Base-by-base conservation (phyloP, 2,113 vertebrate species). In the Muntiacus muntjak region DNA sequence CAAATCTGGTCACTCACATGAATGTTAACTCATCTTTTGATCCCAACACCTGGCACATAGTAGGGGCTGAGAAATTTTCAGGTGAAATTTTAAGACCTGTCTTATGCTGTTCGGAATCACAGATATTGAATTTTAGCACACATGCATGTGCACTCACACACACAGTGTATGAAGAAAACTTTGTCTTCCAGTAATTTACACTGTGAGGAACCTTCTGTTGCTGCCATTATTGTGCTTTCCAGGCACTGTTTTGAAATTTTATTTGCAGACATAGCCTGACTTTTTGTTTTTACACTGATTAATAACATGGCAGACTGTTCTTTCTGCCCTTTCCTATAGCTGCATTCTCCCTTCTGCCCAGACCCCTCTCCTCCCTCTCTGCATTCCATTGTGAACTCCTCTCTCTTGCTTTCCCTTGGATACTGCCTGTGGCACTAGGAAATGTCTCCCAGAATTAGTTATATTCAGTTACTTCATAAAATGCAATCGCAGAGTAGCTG, bases 101-200 rank as follows among this genome's bases (percentile, higher is more conserved):
- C 36, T 67, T 54, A 8, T 7, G 28, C 40, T 64, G 13, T 28
- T 86, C 13, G 25, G 23, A 87, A 60, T 54, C 9, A 25, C 33
- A 89, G 23, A 52, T 54, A 16, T 11, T 5, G 2, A 55, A 40
- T 58, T 97, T 87, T 58, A 45, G n/a, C 62, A n/a, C 7, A 45
- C 3, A 1, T 2, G n/a, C 9, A 6, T 16, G 2, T 5, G 7
- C 7, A 5, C 21, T 36, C 5, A 1, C 6, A 57, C 19, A 88
- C 13, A 60, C 21, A 11, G 2, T 23, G 5, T 52, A 15, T 47
- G 19, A 14, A 23, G 60, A 74, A 60, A 9, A 52, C 21, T 60
- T n/a, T 36, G 30, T 74, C 71, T 58, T 86, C 25, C 25, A 19
- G 40, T 16, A 36, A 33, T 23, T 89, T 89, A 33, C 12, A 47